These are phyloP conservation scores for Pediacus dermestoides DNA, from an alignment of 2,888 invertebrate species.

Conservation along the genomic window DNA sequence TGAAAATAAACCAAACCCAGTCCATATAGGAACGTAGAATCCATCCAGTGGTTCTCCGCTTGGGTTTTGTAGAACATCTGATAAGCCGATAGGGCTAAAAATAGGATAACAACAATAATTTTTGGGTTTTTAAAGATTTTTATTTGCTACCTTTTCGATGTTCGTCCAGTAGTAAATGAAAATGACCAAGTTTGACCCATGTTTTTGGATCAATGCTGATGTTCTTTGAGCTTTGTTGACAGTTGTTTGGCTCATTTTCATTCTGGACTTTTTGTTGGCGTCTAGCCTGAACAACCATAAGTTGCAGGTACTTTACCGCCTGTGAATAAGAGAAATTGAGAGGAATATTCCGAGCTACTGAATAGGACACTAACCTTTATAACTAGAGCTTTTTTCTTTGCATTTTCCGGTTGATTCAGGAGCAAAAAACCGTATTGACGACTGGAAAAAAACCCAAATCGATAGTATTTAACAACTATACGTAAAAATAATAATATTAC, in stretches of 20 bases:
- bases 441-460: no score
- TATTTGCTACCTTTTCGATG: constrained; percentile 96
- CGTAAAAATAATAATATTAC: constrained; percentile 55
- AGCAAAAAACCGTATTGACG: constrained; percentile 89
- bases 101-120: constrained; percentile 24
- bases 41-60: constrained; percentile 77
- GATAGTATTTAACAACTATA: no score
- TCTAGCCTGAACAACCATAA: constrained; percentile 78
- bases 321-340: constrained; percentile 42
- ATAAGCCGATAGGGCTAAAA: constrained; percentile 93
- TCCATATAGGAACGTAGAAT: constrained; percentile 89
- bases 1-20: constrained; percentile 95
- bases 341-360: no score
- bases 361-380: no score
- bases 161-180: constrained; percentile 88
- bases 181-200: constrained; percentile 93
- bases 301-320: constrained; percentile 81
- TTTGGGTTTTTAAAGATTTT: constrained; percentile 1
- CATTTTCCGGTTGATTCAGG: constrained; percentile 75
- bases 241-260: constrained; percentile 43
- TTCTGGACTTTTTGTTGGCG: constrained; percentile 50
- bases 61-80: constrained; percentile 84
- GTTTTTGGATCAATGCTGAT: constrained; percentile 84
- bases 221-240: constrained; percentile 53
- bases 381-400: constrained; percentile 73